Conservation (phyloP, 2,797 vertebrate species). For the Micromesistius poutassou region DNA sequence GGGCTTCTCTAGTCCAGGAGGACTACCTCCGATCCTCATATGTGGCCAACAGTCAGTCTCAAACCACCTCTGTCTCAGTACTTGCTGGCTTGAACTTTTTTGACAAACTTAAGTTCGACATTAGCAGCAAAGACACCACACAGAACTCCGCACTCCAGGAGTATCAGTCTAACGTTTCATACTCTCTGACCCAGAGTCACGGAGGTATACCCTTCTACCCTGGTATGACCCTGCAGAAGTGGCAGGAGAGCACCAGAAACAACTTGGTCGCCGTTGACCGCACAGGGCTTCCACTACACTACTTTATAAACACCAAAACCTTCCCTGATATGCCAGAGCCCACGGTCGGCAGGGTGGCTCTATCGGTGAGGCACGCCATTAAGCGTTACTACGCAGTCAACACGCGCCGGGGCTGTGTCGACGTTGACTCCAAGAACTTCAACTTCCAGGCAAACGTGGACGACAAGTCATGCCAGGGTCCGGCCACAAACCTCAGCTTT, state of each 20-base stretch:
- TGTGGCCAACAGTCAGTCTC: slow-evolving; percentile 61
- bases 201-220: slow-evolving; percentile 83
- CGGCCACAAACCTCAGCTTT: slow-evolving; percentile 82
- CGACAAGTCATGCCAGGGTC: slow-evolving; percentile 79
- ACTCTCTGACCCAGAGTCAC: slow-evolving; percentile 78
- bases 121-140: slow-evolving; percentile 19
- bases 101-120: slow-evolving; percentile 65
- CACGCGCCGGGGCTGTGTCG: slow-evolving; percentile 79
- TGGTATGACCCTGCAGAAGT: slow-evolving; percentile 85
- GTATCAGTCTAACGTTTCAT: slow-evolving; percentile 80
- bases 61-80: slow-evolving; percentile 55
- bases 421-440: slow-evolving; percentile 77
- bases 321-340: slow-evolving; percentile 80
- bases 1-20: slow-evolving; percentile 81
- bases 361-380: slow-evolving; percentile 68
- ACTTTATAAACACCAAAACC: slow-evolving; percentile 72
- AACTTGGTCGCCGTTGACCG: slow-evolving; percentile 87
- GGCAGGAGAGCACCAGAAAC: slow-evolving; percentile 83
- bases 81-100: slow-evolving; percentile 76
- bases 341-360: slow-evolving; percentile 72
- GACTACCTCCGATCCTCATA: slow-evolving; percentile 81
- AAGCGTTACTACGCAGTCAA: slow-evolving; percentile 82
- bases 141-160: slow-evolving; percentile 54
- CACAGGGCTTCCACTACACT: slow-evolving; percentile 77
- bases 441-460: slow-evolving; percentile 87